Evolutionary conservation across 2,888 invertebrate genomes (phyloP).

Genomic region (Timema podura): DNA sequence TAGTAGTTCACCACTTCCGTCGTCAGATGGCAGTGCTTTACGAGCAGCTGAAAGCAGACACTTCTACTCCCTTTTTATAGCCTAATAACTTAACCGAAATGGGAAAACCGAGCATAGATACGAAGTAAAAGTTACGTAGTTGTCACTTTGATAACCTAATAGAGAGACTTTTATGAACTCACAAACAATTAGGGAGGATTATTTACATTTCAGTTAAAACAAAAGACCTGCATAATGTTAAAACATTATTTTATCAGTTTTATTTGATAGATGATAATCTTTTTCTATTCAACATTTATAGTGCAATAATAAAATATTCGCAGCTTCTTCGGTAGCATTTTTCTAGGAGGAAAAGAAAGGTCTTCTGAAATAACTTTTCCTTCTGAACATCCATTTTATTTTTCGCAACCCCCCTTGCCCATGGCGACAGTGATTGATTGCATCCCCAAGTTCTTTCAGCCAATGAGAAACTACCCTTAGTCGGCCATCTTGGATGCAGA

Average conservation of each 20-base stretch:
- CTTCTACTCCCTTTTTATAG: conserved; percentile 16
- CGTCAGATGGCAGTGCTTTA: conserved; percentile 36
- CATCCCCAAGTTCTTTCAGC: conserved; percentile 43
- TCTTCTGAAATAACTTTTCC: not conserved
- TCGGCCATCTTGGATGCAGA: conserved; percentile 50
- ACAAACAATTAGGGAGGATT: not conserved
- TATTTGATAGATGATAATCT: too few relatives aligned
- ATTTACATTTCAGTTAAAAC: too few relatives aligned
- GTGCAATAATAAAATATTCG: too few relatives aligned
- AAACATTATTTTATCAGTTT: too few relatives aligned
- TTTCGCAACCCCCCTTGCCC: conserved; percentile 2
- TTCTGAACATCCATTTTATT: conserved; percentile 18
- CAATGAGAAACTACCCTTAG: conserved; percentile 48
- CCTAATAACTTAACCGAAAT: conserved; percentile 1
- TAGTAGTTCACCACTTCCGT: conserved; percentile 35
- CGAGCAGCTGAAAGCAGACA: conserved; percentile 21
- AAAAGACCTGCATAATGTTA: too few relatives aligned
- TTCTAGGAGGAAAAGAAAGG: too few relatives aligned
- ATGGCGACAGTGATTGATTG: conserved; percentile 27
- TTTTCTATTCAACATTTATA: too few relatives aligned
- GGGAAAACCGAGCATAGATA: not conserved
- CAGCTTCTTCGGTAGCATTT: too few relatives aligned
- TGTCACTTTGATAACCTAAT: not conserved
- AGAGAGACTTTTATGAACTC: not conserved
- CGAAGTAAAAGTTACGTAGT: not conserved